These are phyloP conservation scores for Enteromius argenteus DNA, from an alignment of 2,797 vertebrate species.

Conservation along the genomic window DNA sequence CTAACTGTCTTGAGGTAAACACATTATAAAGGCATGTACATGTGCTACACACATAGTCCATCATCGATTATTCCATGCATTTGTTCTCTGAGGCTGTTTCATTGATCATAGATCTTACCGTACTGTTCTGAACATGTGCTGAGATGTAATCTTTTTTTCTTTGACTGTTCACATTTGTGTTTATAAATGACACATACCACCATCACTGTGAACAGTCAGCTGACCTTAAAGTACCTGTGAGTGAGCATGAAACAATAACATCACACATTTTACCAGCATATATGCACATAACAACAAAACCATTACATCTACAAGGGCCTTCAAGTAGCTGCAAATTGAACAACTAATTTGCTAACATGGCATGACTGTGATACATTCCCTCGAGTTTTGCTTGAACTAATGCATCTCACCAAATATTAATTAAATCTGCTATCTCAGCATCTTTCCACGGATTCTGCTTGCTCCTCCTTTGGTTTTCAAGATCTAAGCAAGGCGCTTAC, in stretches of 20 bases:
- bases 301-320: neutral
- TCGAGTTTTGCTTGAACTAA: slow-evolving; percentile 27
- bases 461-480: neutral
- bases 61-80: neutral
- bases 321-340: slow-evolving; percentile 1
- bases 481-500: neutral
- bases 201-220: neutral
- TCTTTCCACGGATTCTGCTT: slow-evolving; percentile 16
- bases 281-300: slow-evolving; percentile 1
- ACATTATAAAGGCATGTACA: neutral
- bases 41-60: neutral
- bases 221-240: neutral
- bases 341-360: slow-evolving; percentile 26
- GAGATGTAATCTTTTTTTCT: neutral
- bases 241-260: neutral
- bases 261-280: neutral
- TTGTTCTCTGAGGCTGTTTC: slow-evolving; percentile 1
- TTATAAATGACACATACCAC: neutral
- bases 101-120: neutral
- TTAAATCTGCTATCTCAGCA: slow-evolving; percentile 41
- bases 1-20: slow-evolving; percentile 5
- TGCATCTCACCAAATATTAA: slow-evolving; percentile 39
- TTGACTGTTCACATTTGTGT: slow-evolving; percentile 11
- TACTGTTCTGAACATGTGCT: neutral
- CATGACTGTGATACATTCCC: slow-evolving; percentile 23